A percentile compares a stretch with the other conserved stretches of the same genome.
Evolutionary conservation across 2,797 vertebrate species (phyloP).

Genomic region (Lepus townsendii): DNA sequence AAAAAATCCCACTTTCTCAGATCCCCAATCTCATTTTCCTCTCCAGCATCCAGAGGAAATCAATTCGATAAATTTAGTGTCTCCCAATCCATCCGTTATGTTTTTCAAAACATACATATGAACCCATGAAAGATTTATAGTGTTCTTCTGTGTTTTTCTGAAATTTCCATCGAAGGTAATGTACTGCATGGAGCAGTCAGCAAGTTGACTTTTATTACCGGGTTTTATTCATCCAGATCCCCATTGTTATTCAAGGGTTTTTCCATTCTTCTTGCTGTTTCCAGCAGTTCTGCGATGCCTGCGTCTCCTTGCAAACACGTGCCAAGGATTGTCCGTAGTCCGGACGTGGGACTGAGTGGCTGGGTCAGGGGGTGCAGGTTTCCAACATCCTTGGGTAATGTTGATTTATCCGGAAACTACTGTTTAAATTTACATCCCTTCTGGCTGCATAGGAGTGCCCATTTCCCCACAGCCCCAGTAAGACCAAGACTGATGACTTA

Average conservation of each 20-base stretch:
- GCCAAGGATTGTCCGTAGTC: background rate
- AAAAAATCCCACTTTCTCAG: background rate
- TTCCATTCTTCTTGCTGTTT: background rate
- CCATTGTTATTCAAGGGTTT: background rate
- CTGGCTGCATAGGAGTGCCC: background rate
- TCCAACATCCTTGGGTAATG: background rate
- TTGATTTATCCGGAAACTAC: background rate
- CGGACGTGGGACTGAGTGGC: background rate
- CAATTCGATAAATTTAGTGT: background rate
- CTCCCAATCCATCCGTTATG: background rate
- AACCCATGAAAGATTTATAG: background rate
- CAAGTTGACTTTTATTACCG: background rate
- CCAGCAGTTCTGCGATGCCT: background rate
- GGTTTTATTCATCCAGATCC: background rate
- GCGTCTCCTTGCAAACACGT: background rate
- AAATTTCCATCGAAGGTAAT: background rate
- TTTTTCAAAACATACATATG: background rate
- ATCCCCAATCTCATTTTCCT: background rate
- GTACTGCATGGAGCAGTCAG: background rate
- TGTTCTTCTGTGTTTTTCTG: conserved; percentile 11
- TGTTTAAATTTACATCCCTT: background rate
- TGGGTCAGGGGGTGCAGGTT: background rate
- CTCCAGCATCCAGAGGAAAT: background rate
- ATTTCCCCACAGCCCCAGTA: background rate
- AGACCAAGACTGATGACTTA: background rate